Base-by-base conservation (phyloP, 2,888 invertebrate genomes). In the Lampropteryx suffumata region DNA sequence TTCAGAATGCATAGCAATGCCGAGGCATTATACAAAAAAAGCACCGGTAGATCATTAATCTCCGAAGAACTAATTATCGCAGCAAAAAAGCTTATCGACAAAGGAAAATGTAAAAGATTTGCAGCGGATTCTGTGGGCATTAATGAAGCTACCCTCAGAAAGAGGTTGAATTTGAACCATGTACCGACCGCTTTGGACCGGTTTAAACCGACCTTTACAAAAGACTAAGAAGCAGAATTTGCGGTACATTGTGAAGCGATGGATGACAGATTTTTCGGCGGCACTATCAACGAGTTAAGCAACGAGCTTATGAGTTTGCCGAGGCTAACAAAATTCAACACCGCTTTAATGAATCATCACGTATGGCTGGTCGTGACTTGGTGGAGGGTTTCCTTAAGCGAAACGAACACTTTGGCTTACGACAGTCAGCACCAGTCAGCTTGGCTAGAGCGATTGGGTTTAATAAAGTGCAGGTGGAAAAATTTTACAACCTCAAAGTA, bases 391-490 rank as follows among this genome's bases (percentile, higher is more conserved):
- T 58, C 44, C 32, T 60, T 5, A 58, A 57, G 50, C 40, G 59
- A n/a, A 35, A 37, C 35, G 52, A 54, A 39, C 33, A 59, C 14
- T 47, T 60, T 24, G 45, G 33, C 34, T 39, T 59, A 32, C 48
- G 50, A 30, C 51, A 53, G 14, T 42, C 57, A 27, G 37, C 14
- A 14, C 43, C 61, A 10, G n/a, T n/a, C n/a, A n/a, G n/a, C n/a
- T n/a, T n/a, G n/a, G n/a, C n/a, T n/a, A n/a, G n/a, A n/a, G n/a
- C 56, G 52, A 21, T 53, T 56, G 33, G 43, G 57, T 71, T 69
- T 37, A 69, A 71, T 58, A 61, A 60, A 60, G 30, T 56, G 29
- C 67, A 69, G 59, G 60, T 41, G 6, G 21, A 56, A 13, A 49
- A 29, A 21, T 71, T 65, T 56, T 69, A 59, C 40, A 11, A 21